These are phyloP conservation scores for Anarhynchus alexandrinus DNA, from an alignment of 2,113 vertebrate species.

Conservation along the genomic window DNA sequence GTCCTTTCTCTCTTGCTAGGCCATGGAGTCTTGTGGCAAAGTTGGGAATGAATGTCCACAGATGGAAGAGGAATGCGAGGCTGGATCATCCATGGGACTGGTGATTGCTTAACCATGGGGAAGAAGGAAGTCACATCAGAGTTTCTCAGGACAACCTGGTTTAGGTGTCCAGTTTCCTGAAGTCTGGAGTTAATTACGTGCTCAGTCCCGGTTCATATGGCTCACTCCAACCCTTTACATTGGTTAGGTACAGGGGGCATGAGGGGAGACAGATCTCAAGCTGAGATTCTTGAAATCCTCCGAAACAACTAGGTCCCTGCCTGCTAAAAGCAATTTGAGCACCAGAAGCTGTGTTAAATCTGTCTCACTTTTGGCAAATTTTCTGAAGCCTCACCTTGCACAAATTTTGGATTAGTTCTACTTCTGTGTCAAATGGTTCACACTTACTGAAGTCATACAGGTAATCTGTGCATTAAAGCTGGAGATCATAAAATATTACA, in stretches of 20 bases:
- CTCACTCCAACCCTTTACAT: not conserved
- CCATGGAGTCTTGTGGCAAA: not conserved
- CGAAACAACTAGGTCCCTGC: not conserved
- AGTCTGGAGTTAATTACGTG: not conserved
- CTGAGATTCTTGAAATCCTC: not conserved
- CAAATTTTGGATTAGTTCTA: not conserved
- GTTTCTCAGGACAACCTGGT: not conserved
- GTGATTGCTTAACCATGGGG: not conserved
- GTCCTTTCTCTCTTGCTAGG: not conserved
- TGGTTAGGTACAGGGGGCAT: not conserved
- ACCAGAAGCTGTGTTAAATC: not conserved
- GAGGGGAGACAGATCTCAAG: not conserved
- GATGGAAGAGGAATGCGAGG: not conserved
- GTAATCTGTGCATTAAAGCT: not conserved
- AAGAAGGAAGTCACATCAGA: not conserved
- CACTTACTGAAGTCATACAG: not conserved
- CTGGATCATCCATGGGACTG: not conserved
- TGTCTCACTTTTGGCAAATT: not conserved
- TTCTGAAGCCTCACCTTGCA: not conserved
- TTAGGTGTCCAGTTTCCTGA: not conserved
- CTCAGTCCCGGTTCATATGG: not conserved
- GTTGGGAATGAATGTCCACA: not conserved
- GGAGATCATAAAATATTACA: not conserved
- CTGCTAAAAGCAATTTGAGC: not conserved
- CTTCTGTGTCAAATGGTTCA: not conserved